Base-by-base conservation (phyloP, 2,113 vertebrate genomes). In the Apus apus region DNA sequence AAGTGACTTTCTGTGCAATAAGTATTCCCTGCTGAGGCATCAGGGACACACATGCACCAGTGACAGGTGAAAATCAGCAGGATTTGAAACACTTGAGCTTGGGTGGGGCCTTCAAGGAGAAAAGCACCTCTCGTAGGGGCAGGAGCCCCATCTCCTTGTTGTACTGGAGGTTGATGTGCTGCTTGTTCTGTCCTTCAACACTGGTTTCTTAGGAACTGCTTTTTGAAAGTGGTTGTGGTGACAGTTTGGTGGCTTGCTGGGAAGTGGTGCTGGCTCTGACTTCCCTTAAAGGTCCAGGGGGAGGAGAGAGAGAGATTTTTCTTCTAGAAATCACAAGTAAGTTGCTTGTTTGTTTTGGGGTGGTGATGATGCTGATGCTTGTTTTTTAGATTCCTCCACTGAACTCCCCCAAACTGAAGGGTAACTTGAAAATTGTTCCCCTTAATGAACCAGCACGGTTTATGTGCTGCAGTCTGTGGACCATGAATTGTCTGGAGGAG, bases 51-150 rank as follows among this genome's bases (percentile, higher is more conserved):
- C 21, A 54, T 50, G 29, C 51, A 71, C 11, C 5, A 5, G 45
- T 2, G 25, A 58, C 6, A 30, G 67, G 64, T 27, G 68, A 36
- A 53, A 75, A 86, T 25, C 56, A 26, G 9, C 2, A n/a, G 32
- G 32, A 64, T 74, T 48, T 64, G 56, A 48, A 73, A 61, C 29
- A n/a, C 8, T 6, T 36, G 45, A 64, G 72, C 32, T 67, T 57
- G 16, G 64, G 15, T 85, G 75, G 67, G 30, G n/a, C 19, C 19
- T 54, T 36, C 46, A 46, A 54, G 65, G 11, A 48, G 5, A 60
- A 56, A 88, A 88, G 7, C 34, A 66, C 29, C n/a, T 91, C 34
- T 46, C 46, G 0, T 0, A 0, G 51, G 50, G 22, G 12, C 0
- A 29, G 17, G 14, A 80, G 13, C 6, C 1, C 3, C 0, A 0